Base-by-base conservation (phyloP, 2,888 invertebrate genomes). In the Apotomis capreana region DNA sequence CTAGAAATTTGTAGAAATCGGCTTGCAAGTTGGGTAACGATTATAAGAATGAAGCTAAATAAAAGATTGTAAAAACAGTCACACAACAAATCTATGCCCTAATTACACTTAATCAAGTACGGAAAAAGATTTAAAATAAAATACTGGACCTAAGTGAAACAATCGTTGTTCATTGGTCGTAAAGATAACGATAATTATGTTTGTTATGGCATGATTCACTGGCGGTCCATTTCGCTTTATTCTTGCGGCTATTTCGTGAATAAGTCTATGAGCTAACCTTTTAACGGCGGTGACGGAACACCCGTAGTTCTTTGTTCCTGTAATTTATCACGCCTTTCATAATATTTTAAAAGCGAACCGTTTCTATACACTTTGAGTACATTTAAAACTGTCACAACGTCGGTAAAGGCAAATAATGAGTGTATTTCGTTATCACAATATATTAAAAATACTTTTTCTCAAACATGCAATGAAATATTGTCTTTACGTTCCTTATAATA, bases 131-230 rank as follows among this genome's bases (percentile, higher is more conserved):
- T 73, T 71, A 62, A 74, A 70, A 74, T 74, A 74, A 76, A 75
- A 75, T 73, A 70, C 46, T 36, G 62, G 58, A 68, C 68, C 68
- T 83, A 79, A 82, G 80, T 70, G 74, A 76, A 78, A 79, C 79
- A 79, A 80, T 78, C 75, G 76, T 80, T 81, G 77, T 81, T 81
- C 82, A 85, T 84, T 83, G 86, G 84, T 87, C 88, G 85, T 91
- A 91, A 90, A 91, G 91, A 91, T 92, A 89, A 89, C 84, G 85
- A 80, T 89, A 88, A 90, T 90, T 87, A 87, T 84, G 83, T 87
- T 88, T 83, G 86, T 84, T 83, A 87, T 84, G 85, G 81, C 76
- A 79, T 86, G 87, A 87, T 82, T 86, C 87, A 87, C 79, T 57
- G 62, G 62, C 78, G 78, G 76, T 76, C 78, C 77, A 81, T 81